These are phyloP conservation scores for Enhydra lutris DNA, from an alignment of 2,113 vertebrate species.

Conservation along the genomic window DNA sequence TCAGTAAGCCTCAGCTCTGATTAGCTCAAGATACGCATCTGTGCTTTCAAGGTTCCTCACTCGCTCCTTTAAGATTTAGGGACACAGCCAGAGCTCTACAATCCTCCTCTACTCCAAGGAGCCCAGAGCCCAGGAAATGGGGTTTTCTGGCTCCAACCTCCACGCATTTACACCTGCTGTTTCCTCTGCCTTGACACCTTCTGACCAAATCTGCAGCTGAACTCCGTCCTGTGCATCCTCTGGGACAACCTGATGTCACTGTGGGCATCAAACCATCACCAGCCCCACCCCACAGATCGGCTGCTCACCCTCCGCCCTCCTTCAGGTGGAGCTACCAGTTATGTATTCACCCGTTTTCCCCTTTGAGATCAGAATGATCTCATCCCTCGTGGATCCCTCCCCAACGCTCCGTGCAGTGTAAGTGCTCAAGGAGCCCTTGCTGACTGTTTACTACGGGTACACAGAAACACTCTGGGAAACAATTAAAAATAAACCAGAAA, in stretches of 20 bases:
- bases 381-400: not conserved
- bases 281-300: not conserved
- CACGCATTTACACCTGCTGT: not conserved
- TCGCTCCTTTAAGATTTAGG: not conserved
- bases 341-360: not conserved
- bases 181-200: not conserved
- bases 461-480: slow-evolving; percentile 15
- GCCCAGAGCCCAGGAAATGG: not conserved
- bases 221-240: not conserved
- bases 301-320: not conserved
- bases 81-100: not conserved
- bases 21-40: not conserved
- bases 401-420: not conserved
- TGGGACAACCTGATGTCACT: not conserved
- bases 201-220: not conserved
- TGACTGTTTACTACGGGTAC: not conserved
- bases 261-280: not conserved
- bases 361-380: not conserved
- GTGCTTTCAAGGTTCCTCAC: not conserved
- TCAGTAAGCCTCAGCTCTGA: not conserved
- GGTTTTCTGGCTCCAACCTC: not conserved
- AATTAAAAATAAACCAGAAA: not conserved
- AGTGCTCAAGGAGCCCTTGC: not conserved
- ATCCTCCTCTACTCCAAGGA: not conserved
- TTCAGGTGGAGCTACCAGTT: not conserved